Evolutionary conservation across 1,140 invertebrate species (phyloP).

Genomic region (Colletes gigas): DNA sequence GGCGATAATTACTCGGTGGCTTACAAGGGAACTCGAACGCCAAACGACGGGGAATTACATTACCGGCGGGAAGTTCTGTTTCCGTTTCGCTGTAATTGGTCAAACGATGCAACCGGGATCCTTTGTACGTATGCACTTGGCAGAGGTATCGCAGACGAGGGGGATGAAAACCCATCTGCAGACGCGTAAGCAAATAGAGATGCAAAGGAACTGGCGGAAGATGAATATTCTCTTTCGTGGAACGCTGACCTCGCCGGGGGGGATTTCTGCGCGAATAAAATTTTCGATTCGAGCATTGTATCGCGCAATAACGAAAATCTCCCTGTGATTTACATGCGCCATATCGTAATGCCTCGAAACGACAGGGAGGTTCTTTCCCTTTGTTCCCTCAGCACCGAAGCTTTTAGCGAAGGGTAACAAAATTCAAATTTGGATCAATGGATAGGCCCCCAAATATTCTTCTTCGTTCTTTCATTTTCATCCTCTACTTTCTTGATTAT

Average conservation of each 20-base stretch:
- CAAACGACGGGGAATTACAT: slow-evolving; percentile 49
- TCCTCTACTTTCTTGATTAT: no score
- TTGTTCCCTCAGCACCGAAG: no score
- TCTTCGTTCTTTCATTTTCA: no score
- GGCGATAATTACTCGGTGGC: slow-evolving; percentile 42
- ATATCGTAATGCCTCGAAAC: background rate
- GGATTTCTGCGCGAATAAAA: background rate
- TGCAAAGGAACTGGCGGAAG: background rate
- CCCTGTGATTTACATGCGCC: background rate
- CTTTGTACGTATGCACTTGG: slow-evolving; percentile 29
- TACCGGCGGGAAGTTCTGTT: slow-evolving; percentile 47
- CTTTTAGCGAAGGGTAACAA: no score
- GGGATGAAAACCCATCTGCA: slow-evolving; percentile 35
- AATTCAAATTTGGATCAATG: no score
- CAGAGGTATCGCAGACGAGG: background rate
- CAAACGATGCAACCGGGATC: slow-evolving; percentile 46
- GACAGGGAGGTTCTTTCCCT: no score
- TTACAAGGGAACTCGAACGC: slow-evolving; percentile 51
- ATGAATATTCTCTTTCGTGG: slow-evolving; percentile 19
- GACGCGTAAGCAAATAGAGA: slow-evolving; percentile 2
- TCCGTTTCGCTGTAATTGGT: slow-evolving; percentile 56
- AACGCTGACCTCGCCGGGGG: background rate
- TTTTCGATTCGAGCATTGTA: background rate
- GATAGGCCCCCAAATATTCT: no score
- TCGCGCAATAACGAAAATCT: background rate